These are phyloP conservation scores for Bagarius yarrelli DNA, from an alignment of 2,113 vertebrate genomes.

Conservation along the genomic window DNA sequence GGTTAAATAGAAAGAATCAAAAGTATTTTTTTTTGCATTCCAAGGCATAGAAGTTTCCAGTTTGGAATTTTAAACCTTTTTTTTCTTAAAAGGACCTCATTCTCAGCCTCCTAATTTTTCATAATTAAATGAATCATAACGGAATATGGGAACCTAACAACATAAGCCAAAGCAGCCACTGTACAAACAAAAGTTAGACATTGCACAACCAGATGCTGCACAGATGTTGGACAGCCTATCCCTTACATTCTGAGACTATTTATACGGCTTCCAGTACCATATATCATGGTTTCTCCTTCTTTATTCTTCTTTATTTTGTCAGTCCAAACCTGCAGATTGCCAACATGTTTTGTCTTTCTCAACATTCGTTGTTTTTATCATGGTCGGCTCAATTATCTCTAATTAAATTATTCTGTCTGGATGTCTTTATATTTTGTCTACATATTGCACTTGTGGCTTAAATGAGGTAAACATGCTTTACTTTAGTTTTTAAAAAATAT, in stretches of 20 bases:
- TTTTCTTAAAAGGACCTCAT: constrained; percentile 4
- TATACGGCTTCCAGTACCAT: constrained; percentile 21
- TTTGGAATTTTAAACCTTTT: constrained; percentile 5
- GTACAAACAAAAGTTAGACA: constrained; percentile 42
- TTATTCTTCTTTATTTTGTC: background rate
- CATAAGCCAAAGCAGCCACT: constrained; percentile 36
- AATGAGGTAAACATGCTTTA: background rate
- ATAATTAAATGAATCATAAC: constrained; percentile 40
- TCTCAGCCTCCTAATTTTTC: constrained; percentile 30
- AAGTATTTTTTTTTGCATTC: background rate
- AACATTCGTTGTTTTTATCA: constrained; percentile 1
- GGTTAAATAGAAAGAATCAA: background rate
- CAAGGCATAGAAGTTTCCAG: constrained; percentile 4
- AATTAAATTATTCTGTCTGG: constrained; percentile 1
- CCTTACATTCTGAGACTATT: constrained; percentile 4
- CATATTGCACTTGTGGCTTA: background rate
- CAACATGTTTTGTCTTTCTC: constrained; percentile 24
- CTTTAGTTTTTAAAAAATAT: background rate
- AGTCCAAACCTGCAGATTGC: background rate
- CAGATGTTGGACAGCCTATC: constrained; percentile 37
- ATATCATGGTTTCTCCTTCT: constrained; percentile 15
- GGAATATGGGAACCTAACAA: constrained; percentile 28
- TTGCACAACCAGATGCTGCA: constrained; percentile 45
- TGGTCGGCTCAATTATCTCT: background rate
- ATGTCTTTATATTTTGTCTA: constrained; percentile 8